A percentile compares a stretch with the other conserved stretches of the same genome.
Evolutionary conservation across 2,888 invertebrate species (phyloP).

Genomic region (Venustoraphidia nigricollis): DNA sequence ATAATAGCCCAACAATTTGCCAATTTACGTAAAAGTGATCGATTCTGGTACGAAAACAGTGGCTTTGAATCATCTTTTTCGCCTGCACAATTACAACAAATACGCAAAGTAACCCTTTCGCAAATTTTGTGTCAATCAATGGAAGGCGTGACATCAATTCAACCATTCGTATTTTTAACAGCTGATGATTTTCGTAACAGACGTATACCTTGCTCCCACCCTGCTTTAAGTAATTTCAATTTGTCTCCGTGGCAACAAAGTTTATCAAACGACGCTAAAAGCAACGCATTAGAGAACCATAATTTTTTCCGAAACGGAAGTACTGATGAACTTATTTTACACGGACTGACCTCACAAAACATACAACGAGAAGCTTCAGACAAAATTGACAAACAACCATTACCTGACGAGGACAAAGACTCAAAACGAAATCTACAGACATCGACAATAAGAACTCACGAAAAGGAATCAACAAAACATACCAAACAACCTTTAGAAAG

Average conservation of each 20-base stretch:
- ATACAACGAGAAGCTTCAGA: no score
- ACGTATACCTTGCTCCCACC: slow-evolving; percentile 38
- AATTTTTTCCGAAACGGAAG: slow-evolving; percentile 3
- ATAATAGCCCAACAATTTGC: slow-evolving; percentile 76
- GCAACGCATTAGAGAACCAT: slow-evolving; percentile 6
- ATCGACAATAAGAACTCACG: no score
- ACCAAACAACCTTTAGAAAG: no score
- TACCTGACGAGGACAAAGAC: no score
- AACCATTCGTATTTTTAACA: slow-evolving; percentile 53
- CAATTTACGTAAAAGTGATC: slow-evolving; percentile 59
- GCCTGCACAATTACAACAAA: slow-evolving; percentile 56
- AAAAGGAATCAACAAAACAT: no score
- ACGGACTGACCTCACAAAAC: no score
- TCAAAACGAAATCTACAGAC: no score
- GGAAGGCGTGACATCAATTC: slow-evolving; percentile 46
- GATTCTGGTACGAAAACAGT: slow-evolving; percentile 76
- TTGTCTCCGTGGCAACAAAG: slow-evolving; percentile 45
- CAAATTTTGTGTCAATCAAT: slow-evolving; percentile 56
- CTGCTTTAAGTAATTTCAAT: slow-evolving; percentile 38
- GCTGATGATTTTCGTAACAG: slow-evolving; percentile 42
- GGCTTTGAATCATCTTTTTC: slow-evolving; percentile 60
- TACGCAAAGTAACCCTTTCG: slow-evolving; percentile 52
- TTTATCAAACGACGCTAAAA: not conserved
- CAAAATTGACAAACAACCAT: no score
- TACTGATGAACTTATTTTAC: no score